Evolutionary conservation across 2,888 invertebrate species (phyloP).

Genomic region (Oscheius sp.): DNA sequence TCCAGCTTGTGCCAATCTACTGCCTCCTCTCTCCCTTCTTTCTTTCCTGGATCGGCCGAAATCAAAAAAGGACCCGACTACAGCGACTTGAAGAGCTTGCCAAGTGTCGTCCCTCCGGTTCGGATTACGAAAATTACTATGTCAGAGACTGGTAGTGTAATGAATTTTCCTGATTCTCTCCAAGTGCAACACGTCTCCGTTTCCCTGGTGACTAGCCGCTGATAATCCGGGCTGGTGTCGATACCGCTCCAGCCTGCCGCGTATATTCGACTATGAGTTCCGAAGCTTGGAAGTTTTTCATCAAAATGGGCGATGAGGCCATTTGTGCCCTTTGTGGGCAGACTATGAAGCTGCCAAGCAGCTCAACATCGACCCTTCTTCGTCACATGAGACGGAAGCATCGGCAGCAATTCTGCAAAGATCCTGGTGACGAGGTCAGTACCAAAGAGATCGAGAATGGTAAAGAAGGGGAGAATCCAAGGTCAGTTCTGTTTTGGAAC

Average conservation of each 20-base stretch:
- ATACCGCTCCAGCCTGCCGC: too few relatives aligned
- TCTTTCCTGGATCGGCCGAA: conserved; percentile 1
- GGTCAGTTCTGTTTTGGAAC: not conserved
- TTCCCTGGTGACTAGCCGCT: too few relatives aligned
- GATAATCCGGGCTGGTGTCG: too few relatives aligned
- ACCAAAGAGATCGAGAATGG: not conserved
- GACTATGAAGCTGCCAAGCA: not conserved
- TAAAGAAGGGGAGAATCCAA: not conserved
- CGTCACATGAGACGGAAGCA: not conserved
- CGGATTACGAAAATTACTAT: too few relatives aligned
- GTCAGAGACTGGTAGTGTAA: too few relatives aligned
- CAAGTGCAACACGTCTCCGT: too few relatives aligned
- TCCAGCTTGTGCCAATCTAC: not conserved
- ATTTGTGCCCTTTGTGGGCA: not conserved
- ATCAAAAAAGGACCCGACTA: not conserved
- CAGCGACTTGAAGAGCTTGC: not conserved
- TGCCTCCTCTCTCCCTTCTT: conserved; percentile 2
- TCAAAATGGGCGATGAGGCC: not conserved
- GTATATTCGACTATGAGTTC: not conserved
- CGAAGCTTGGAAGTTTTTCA: not conserved
- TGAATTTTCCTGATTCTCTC: too few relatives aligned
- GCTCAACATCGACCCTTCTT: not conserved
- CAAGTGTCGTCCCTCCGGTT: too few relatives aligned
- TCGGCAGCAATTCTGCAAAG: not conserved
- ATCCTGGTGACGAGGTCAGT: not conserved